Evolutionary conservation across 2,113 vertebrate genomes (phyloP), one percentile per base, ranked within the genome.

Genomic region (Serilophus lunatus): DNA sequence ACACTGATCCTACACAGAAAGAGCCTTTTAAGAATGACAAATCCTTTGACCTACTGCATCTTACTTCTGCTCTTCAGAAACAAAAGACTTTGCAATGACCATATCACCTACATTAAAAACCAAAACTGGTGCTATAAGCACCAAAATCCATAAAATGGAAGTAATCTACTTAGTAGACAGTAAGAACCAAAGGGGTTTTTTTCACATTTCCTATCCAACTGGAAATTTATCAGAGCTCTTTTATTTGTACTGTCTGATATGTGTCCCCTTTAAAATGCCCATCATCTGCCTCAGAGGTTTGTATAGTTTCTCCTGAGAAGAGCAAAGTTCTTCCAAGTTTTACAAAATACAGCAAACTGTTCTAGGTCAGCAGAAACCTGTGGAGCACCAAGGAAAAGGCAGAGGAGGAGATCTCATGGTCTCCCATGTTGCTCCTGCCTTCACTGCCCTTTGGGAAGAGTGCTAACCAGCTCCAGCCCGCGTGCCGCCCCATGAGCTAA

Each of bases 51-150:
- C 68, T 82, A 35, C 74, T 70, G 78, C 80, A 70, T 91, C 78
- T 93, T 85, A 96, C 66, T 87, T 86, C 65, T 47, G 25, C 45
- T 85, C 40, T 90, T 88, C 47, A 82, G 72, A 94, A 93, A 86
- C 44, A 84, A 86, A 79, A 82, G 49, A 49, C 47, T 82, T 92
- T 57, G 26, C 82, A 79, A 72, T 1, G 1, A 87, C 50, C 49
- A 75, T 0, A 0, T 49, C 7, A 31, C 38, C n/a, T 31, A 33
- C 15, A 25, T 66, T 69, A 92, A 94, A 69, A 93, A 29, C 9
- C 38, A 49, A 79, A 96, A 70, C 13, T 2, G 4, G 40, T 40
- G 72, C 36, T 36, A 74, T 0, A 5, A 81, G 38, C 57, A 74
- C 50, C 4, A 29, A 86, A 53, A 33, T 5, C 38, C 59, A 54